Evolutionary conservation across 2,797 vertebrate genomes (phyloP), one percentile per base, ranked within the genome.

Genomic region (Centroberyx gerrardi): DNA sequence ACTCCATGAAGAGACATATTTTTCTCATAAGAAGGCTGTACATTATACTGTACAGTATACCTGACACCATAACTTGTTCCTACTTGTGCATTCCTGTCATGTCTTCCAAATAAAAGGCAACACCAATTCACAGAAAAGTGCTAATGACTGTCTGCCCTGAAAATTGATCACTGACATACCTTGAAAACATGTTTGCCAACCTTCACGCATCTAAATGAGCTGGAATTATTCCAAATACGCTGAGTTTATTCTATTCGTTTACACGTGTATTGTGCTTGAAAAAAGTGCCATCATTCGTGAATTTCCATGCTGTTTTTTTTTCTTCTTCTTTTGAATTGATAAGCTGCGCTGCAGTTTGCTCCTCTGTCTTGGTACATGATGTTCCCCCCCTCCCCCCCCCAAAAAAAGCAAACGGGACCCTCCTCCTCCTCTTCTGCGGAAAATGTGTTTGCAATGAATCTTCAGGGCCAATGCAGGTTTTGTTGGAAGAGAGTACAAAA

Each of bases 381-480:
- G 80, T 83, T 80, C 80, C 69, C 69, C 4, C 5, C 64, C 22
- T 22, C 22, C 22, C 22, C 22, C 22, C 22, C 22, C 22, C 22
- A 22, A 22, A 22, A 22, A 22, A 68, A 81, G 76, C 13, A 72
- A 70, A 64, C 1, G 4, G 52, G 52, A 17, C 17, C 52, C 69
- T 52, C 59, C 49, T 38, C 63, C 29, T 77, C 60, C 60, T 48
- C 51, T 49, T 49, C 68, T 73, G 68, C 65, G 73, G 49, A 59
- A 68, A 86, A 72, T 76, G 68, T 77, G 80, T 81, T 76, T 27
- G 49, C 67, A 72, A 76, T 83, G 54, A 71, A 64, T 59, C 54
- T 33, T 17, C 18, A 3, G 63, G 40, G 63, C 33, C 18, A 17
- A 29, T 8, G 42, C 27, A 62, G 61, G 46, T 17, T 62, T 49